Conservation (phyloP, 2,113 vertebrate genomes). For the Puntigrus tetrazona region DNA sequence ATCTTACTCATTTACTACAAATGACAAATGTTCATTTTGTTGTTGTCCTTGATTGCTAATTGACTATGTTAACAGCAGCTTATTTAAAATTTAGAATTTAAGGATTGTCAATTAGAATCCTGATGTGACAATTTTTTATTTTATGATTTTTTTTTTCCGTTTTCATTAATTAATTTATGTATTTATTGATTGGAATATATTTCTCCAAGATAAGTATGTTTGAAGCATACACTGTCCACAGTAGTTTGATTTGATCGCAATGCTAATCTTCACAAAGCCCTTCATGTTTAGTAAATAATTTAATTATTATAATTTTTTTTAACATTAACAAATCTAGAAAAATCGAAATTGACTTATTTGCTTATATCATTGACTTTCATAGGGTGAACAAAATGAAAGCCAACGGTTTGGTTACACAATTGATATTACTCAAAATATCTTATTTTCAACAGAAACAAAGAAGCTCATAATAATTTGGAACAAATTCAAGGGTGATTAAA, state of each 20-base stretch:
- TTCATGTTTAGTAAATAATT: neutral
- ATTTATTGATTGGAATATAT: neutral
- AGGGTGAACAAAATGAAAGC: no score
- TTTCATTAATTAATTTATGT: no score
- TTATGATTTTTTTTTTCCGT: neutral
- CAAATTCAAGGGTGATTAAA: no score
- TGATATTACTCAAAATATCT: no score
- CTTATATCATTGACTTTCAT: no score
- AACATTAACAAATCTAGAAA: no score
- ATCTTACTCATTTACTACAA: neutral
- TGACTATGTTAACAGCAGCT: neutral
- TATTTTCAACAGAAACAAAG: no score
- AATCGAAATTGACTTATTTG: no score
- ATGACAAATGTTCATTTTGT: neutral
- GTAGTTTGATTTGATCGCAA: neutral
- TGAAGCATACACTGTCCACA: neutral
- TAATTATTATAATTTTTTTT: no score
- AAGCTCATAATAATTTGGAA: no score
- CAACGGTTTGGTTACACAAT: no score
- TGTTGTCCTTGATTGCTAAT: neutral
- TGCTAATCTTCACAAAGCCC: neutral
- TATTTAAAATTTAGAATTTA: neutral
- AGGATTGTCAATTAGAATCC: neutral
- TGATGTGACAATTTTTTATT: neutral
- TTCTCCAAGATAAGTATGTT: neutral